Base-by-base conservation (phyloP, 2,113 vertebrate species). In the Jaculus jaculus region DNA sequence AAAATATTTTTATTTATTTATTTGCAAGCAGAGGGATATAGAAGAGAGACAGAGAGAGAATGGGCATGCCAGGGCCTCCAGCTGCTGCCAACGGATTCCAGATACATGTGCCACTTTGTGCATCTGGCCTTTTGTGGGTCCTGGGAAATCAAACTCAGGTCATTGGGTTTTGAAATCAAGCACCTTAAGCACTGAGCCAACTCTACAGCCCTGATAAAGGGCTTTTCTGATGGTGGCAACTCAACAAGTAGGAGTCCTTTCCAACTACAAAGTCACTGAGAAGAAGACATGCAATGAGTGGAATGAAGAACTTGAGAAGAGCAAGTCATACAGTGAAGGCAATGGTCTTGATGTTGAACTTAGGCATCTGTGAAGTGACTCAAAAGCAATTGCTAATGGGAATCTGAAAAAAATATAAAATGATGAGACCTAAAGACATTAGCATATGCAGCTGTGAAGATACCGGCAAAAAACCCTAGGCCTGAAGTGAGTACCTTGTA, bases 281-380 rank as follows among this genome's bases (percentile, higher is more conserved):
- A 87, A 90, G 80, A 94, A 92, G 34, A 77, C 17, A 11, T 77
- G 1, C 18, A 79, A 91, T 87, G 77, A 93, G 20, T 65, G n/a
- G 28, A 77, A 68, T 84, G 89, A 47, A 84, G 28, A 89, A 84
- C 30, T 7, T 15, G n/a, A 32, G 30, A 68, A 85, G 20, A 68
- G 30, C 37, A 84, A 54, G 71, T 65, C 10, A 28, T 47, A 30
- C 90, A 34, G 2, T 47, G 32, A 83, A 84, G 30, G 28, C n/a
- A 15, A 3, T 37, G n/a, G 37, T 61, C 72, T 79, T 47, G 60
- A 71, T 20, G 24, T 28, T 74, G 20, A 88, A 16, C 85, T 85
- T 83, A 73, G 24, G 3, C 34, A 73, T 51, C 39, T 39, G 1
- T 75, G 5, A 51, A 89, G 20, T 68, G 18, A 94, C 13, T 60